Conservation (phyloP, 2,797 vertebrate species). For the Mus spretus region DNA sequence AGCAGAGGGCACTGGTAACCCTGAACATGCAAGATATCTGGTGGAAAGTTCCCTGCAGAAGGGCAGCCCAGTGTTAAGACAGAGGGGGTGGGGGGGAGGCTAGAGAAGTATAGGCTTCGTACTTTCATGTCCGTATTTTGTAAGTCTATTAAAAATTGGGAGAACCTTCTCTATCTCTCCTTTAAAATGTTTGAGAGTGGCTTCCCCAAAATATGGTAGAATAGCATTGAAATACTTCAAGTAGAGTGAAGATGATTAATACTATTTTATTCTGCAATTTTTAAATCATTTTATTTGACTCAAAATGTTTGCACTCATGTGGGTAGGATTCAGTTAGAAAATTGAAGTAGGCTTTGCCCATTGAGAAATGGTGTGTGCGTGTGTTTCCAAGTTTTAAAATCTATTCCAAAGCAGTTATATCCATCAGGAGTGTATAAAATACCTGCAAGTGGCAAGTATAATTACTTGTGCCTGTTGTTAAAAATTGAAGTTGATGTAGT, state of each 20-base stretch:
- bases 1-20: slow-evolving; percentile 84
- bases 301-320: neutral
- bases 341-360: neutral
- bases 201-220: neutral
- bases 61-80: neutral
- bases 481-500: neutral
- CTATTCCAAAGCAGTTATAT: neutral
- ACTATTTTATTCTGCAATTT: neutral
- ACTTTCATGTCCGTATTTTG: neutral
- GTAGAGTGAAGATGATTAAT: neutral
- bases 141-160: neutral
- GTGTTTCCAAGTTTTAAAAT: neutral
- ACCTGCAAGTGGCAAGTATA: neutral
- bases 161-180: fast-evolving
- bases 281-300: slow-evolving; percentile 15
- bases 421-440: neutral
- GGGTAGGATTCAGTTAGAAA: neutral
- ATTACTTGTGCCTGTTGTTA: slow-evolving; percentile 16
- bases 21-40: neutral
- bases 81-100: no score
- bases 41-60: neutral
- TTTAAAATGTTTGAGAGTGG: neutral
- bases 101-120: neutral
- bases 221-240: neutral
- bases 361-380: neutral